These are phyloP conservation scores for Acheta domesticus DNA, from an alignment of 2,888 invertebrate species.

Conservation along the genomic window DNA sequence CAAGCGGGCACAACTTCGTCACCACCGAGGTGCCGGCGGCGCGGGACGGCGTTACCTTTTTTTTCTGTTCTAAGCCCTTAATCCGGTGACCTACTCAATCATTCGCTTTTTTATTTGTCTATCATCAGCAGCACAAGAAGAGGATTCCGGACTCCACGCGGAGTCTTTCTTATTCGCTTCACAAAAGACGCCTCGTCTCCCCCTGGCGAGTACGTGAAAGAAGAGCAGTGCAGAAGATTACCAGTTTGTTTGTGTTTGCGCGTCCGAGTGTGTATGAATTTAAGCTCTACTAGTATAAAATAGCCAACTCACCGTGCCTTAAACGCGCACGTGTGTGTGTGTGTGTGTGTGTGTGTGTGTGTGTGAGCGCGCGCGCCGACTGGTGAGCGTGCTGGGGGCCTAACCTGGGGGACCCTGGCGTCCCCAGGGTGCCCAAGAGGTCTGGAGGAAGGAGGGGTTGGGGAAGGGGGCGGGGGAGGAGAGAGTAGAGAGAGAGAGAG, in stretches of 20 bases:
- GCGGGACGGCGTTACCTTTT: not conserved
- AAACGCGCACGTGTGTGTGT: not conserved
- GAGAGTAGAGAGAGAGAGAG: too few species aligned
- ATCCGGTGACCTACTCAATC: not conserved
- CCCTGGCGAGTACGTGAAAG: conserved; percentile 24
- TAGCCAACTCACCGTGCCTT: conserved; percentile 18
- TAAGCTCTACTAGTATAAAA: conserved; percentile 9
- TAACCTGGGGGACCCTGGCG: not conserved
- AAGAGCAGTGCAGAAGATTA: conserved; percentile 29
- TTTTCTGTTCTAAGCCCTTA: not conserved
- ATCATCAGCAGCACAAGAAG: not conserved
- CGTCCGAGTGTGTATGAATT: conserved; percentile 26
- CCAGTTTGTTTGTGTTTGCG: conserved; percentile 30
- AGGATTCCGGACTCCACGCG: not conserved
- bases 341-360: not conserved
- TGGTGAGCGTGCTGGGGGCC: not conserved
- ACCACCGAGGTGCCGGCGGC: too few species aligned
- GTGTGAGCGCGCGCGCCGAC: not conserved
- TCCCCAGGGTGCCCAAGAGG: too few species aligned
- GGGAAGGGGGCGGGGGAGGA: not conserved
- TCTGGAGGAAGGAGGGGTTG: too few species aligned
- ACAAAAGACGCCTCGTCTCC: not conserved
- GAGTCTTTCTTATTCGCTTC: not conserved
- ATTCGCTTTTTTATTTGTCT: conserved; percentile 18
- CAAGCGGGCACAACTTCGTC: not conserved